Evolutionary conservation across 2,113 vertebrate genomes (phyloP).

Genomic region (Zosterops borbonicus): DNA sequence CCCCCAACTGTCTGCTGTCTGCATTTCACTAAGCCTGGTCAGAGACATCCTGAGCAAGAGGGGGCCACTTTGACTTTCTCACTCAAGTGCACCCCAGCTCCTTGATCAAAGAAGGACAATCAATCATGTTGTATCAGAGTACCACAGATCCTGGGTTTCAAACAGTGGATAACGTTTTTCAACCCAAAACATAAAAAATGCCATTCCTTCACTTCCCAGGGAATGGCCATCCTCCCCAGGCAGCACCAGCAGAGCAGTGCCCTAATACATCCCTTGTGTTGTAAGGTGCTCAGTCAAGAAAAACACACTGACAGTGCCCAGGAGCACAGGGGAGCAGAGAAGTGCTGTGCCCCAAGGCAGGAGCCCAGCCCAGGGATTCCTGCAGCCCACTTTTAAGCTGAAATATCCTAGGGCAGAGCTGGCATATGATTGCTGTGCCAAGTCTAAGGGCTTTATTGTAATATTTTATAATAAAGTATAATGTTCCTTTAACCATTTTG

Average conservation of each 20-base stretch:
- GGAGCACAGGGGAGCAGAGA: not conserved
- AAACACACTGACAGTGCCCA: not conserved
- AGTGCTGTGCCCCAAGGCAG: not conserved
- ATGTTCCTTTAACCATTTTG: not conserved
- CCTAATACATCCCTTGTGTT: not conserved
- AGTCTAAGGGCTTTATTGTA: not conserved
- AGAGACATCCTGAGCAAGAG: not conserved
- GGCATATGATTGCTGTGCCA: not conserved
- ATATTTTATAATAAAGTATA: rapidly evolving
- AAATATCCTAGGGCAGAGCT: not conserved
- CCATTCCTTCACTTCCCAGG: not conserved
- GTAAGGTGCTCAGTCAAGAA: not conserved
- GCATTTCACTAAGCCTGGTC: not conserved
- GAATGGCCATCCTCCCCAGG: not conserved
- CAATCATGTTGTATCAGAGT: not conserved
- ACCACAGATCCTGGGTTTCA: not conserved
- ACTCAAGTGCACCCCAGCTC: not conserved
- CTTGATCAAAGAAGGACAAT: not conserved
- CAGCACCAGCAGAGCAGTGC: not conserved
- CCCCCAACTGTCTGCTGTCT: not conserved
- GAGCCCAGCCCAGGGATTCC: not conserved
- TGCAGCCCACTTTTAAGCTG: not conserved
- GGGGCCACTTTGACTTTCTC: not conserved
- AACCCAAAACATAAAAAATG: not conserved
- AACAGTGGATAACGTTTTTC: not conserved